A percentile compares a stretch with the other conserved stretches of the same genome.
Evolutionary conservation across 2,888 invertebrate species (phyloP).

Genomic region (Thymelicus acteon): DNA sequence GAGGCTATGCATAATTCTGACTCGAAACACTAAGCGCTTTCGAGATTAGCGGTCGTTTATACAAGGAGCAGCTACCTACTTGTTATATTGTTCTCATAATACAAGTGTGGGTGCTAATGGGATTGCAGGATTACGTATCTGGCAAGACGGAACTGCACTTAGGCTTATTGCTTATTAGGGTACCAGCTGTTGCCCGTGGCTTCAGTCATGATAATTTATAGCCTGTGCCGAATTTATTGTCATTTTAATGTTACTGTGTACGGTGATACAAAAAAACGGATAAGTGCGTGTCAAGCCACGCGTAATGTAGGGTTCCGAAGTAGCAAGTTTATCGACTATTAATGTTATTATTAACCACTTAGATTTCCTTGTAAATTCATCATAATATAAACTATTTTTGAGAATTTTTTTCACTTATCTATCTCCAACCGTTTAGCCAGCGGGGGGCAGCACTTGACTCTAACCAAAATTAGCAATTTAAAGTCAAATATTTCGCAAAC

Average conservation of each 20-base stretch:
- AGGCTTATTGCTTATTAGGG: conserved; percentile 13
- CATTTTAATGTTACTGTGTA: background rate
- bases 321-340: too few species aligned
- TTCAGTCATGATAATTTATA: background rate
- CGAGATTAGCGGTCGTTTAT: conserved; percentile 73
- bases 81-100: conserved; percentile 51
- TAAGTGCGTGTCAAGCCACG: too few species aligned
- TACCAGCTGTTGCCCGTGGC: background rate
- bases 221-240: background rate
- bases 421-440: too few species aligned
- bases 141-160: conserved; percentile 16
- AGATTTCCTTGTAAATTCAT: too few species aligned
- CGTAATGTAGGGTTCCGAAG: too few species aligned
- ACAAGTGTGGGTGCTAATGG: conserved; percentile 14
- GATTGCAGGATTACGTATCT: conserved; percentile 21
- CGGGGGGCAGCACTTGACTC: too few species aligned
- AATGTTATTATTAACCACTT: too few species aligned
- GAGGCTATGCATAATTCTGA: conserved; percentile 78
- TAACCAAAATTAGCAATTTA: too few species aligned
- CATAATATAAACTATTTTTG: too few species aligned
- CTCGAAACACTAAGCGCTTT: conserved; percentile 75
- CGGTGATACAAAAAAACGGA: too few species aligned
- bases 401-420: too few species aligned
- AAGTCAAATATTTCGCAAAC: too few species aligned
- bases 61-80: conserved; percentile 69